A percentile compares a stretch with the other conserved stretches of the same genome.
phyloP scores from a whole-genome alignment of 2,888 invertebrate genomes.

The Galerucella pusilla region DNA sequence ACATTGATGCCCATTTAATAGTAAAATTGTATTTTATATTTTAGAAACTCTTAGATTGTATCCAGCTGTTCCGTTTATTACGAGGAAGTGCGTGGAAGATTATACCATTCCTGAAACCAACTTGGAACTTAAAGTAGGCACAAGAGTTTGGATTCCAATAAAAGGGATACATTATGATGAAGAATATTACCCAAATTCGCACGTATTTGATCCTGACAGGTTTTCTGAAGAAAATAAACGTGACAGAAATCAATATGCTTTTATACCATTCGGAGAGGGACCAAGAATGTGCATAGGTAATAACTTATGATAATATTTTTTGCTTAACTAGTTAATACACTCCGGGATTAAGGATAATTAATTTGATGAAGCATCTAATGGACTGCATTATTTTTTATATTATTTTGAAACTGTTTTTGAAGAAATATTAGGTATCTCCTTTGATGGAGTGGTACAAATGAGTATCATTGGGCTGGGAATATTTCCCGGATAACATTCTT shows the following conservation, averaged over 20 bases:
- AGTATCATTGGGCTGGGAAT: too few relatives aligned
- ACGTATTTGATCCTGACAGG: conserved; percentile 47
- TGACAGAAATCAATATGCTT: conserved; percentile 37
- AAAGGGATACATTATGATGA: conserved; percentile 44
- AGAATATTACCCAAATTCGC: conserved; percentile 42
- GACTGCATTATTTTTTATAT: too few relatives aligned
- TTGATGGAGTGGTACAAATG: too few relatives aligned
- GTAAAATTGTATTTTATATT: conserved; percentile 6
- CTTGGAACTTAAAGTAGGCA: conserved; percentile 42
- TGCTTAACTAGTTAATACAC: too few relatives aligned
- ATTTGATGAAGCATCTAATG: too few relatives aligned
- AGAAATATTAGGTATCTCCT: too few relatives aligned
- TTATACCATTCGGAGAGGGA: conserved; percentile 48
- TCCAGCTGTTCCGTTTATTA: conserved; percentile 42
- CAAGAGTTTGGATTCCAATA: conserved; percentile 39
- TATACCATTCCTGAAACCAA: conserved; percentile 44
- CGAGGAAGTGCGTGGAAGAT: conserved; percentile 43
- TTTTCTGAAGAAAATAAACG: conserved; percentile 45
- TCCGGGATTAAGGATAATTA: background rate
- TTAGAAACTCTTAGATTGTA: conserved; percentile 47
- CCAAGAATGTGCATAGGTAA: conserved; percentile 46
- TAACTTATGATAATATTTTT: background rate
- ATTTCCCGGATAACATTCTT: too few relatives aligned
- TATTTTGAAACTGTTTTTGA: too few relatives aligned
- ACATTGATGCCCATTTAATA: background rate